Evolutionary conservation across 2,797 vertebrate species (phyloP), one percentile per base, ranked within the genome.

Genomic region (Enteromius unitaeniatus): DNA sequence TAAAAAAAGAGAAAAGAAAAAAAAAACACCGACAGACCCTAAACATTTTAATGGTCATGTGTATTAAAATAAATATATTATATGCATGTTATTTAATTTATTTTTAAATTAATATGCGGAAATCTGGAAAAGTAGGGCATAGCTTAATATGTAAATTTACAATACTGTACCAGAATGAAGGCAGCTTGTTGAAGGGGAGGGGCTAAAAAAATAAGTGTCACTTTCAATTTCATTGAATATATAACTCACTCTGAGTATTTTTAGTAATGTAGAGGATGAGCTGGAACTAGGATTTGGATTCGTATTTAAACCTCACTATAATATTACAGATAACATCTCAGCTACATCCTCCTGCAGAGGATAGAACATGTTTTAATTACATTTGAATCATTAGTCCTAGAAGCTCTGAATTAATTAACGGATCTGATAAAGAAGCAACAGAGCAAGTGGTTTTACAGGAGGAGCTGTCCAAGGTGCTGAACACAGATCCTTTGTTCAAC

Each of bases 381-480:
- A 26, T 74, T 72, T 49, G 28, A 49, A 73, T 67, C 77, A 49
- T 64, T 83, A 58, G 2, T 28, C n/a, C 10, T 62, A 40, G 42
- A 64, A 62, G 70, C 72, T 23, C 15, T 65, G 69, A 51, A 83
- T 72, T 79, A 58, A 87, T 31, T 37, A 75, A 40, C 55, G 37
- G 60, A 72, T 77, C 19, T 21, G 65, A 11, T 69, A 70, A 45
- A 14, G 37, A 6, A 15, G 21, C n/a, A 73, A 78, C 34, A 37
- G 60, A 68, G 47, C 31, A 15, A 68, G 19, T 26, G 21, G 55
- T 28, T 82, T 82, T 28, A 67, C 1, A 14, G 19, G 19, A 26
- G 70, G 49, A 2, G 60, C 87, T 88, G 81, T 88, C 85, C 87
- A 79, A 47, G 87, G 87, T 88, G 49, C 85, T 88, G 85, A 85